Percentiles rank a stretch among this genome's conserved stretches.
phyloP scores from a whole-genome alignment of 92 coral and sea anemone species.

The Zoanthus sansibaricus region DNA sequence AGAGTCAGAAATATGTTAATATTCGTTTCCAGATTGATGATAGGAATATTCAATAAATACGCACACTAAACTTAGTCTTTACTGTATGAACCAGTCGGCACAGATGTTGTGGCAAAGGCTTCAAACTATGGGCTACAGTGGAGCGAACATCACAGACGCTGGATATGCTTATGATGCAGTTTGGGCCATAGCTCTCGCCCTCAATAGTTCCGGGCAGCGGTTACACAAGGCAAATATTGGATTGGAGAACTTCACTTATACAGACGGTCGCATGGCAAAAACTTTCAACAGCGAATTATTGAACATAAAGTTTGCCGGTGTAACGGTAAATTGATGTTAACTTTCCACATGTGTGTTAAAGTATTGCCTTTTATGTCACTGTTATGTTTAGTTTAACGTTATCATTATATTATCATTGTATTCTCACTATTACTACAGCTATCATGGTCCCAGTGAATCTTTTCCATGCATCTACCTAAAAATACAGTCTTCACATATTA shows the following conservation, averaged over 20 bases:
- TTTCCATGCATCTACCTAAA: no score
- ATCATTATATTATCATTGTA: no score
- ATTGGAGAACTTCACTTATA: slow-evolving; percentile 57
- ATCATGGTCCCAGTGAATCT: no score
- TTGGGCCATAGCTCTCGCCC: slow-evolving; percentile 72
- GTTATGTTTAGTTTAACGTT: no score
- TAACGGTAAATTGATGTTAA: slow-evolving; percentile 47
- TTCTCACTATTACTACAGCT: no score
- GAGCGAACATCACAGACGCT: slow-evolving; percentile 46
- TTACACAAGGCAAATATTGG: slow-evolving; percentile 10
- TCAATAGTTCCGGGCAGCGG: slow-evolving; percentile 51
- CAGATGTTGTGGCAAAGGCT: slow-evolving; percentile 35
- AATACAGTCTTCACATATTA: no score
- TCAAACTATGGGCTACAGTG: neutral
- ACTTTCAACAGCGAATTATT: slow-evolving; percentile 43
- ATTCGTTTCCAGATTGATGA: no score
- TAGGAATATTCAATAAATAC: neutral
- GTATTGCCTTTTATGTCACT: no score
- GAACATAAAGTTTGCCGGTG: slow-evolving; percentile 58
- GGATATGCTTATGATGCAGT: slow-evolving; percentile 77
- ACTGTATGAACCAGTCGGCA: slow-evolving; percentile 42
- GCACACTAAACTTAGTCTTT: neutral
- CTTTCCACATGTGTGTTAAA: no score
- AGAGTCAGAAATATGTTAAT: no score
- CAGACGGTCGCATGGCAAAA: slow-evolving; percentile 16